Evolutionary conservation across 2,113 vertebrate genomes (phyloP).

Genomic region (Vanacampus margaritifer): DNA sequence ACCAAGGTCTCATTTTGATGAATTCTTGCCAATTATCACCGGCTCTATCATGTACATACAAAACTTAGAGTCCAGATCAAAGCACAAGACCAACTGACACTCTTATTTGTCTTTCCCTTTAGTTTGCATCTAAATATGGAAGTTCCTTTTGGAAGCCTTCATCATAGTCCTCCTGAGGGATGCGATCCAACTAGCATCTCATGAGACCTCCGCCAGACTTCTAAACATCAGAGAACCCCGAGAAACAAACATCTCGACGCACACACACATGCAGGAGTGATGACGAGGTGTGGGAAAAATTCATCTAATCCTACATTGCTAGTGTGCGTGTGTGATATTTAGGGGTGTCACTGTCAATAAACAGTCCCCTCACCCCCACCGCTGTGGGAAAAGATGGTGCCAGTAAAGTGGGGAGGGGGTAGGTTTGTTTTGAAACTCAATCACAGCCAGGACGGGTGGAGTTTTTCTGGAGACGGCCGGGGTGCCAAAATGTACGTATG

Average conservation of each 20-base stretch:
- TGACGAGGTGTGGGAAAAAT: slow-evolving; percentile 1
- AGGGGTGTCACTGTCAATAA: slow-evolving; percentile 12
- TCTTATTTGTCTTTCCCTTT: slow-evolving; percentile 20
- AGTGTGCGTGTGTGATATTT: slow-evolving; percentile 8
- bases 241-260: slow-evolving; percentile 1
- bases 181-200: slow-evolving; percentile 15
- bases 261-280: not conserved
- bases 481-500: slow-evolving; percentile 14
- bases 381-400: slow-evolving; percentile 7
- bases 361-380: not conserved
- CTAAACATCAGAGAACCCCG: slow-evolving; percentile 7
- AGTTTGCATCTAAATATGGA: slow-evolving; percentile 70
- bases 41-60: not conserved
- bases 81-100: not conserved
- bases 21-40: not conserved
- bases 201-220: slow-evolving; percentile 17
- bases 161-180: slow-evolving; percentile 28
- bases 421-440: slow-evolving; percentile 72
- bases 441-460: slow-evolving; percentile 31
- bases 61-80: not conserved
- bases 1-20: not conserved
- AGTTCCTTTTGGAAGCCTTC: slow-evolving; percentile 47
- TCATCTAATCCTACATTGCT: not conserved
- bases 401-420: slow-evolving; percentile 2
- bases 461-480: slow-evolving; percentile 17